These are phyloP conservation scores for Notodonta ziczac DNA, from an alignment of 2,888 invertebrate species.

Conservation along the genomic window DNA sequence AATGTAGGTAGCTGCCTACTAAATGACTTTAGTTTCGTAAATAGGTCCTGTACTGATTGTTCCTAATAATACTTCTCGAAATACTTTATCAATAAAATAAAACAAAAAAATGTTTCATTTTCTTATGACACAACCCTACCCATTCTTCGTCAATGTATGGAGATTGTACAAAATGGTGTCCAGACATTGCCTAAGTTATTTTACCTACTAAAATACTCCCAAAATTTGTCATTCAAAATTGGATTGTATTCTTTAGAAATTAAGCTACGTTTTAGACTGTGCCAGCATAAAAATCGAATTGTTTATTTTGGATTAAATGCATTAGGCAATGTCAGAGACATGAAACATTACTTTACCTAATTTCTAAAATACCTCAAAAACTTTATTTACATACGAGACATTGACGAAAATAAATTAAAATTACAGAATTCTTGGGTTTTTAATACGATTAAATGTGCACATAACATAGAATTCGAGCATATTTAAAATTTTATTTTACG, in stretches of 20 bases:
- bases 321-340: conserved; percentile 10
- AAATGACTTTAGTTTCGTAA: background rate
- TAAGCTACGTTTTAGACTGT: conserved; percentile 8
- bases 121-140: conserved; percentile 12
- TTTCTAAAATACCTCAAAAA: conserved; percentile 10
- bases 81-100: conserved; percentile 8
- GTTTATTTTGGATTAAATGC: conserved; percentile 10
- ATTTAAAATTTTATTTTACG: conserved; percentile 6
- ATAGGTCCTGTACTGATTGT: conserved; percentile 3
- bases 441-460: conserved; percentile 2
- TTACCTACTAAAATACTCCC: conserved; percentile 11
- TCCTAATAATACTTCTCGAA: conserved; percentile 4
- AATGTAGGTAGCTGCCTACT: background rate
- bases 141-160: conserved; percentile 14
- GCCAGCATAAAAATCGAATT: conserved; percentile 4
- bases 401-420: conserved; percentile 7
- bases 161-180: conserved; percentile 9
- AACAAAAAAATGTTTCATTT: conserved; percentile 9
- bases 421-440: conserved; percentile 5
- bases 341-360: conserved; percentile 10
- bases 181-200: conserved; percentile 8
- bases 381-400: conserved; percentile 6
- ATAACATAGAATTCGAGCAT: conserved; percentile 1
- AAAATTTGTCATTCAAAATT: conserved; percentile 10
- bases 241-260: conserved; percentile 6